Evolutionary conservation across 23 tunicate species (phyloP).

Genomic region (Ascidia mentula): DNA sequence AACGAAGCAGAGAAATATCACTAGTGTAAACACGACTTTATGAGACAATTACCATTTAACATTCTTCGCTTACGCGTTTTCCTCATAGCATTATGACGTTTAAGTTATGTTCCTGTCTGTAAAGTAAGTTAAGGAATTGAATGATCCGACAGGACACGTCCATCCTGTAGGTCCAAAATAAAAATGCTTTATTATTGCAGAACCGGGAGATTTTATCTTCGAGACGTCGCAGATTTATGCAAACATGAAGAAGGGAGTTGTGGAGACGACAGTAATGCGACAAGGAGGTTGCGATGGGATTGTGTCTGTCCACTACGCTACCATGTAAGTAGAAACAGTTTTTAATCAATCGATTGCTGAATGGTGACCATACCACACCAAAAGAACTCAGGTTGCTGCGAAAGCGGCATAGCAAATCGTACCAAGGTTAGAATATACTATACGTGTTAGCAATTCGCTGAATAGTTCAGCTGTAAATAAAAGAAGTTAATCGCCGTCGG

Average conservation of each 20-base stretch:
- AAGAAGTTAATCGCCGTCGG: too few relatives aligned
- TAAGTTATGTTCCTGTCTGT: too few relatives aligned
- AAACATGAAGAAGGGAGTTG: conserved; percentile 46
- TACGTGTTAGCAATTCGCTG: too few relatives aligned
- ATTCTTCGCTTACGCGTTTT: too few relatives aligned
- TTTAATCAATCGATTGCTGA: not conserved
- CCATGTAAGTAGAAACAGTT: conserved; percentile 36
- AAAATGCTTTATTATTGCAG: conserved; percentile 18
- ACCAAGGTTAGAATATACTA: not conserved
- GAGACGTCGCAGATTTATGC: conserved; percentile 63
- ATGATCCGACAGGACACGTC: not conserved
- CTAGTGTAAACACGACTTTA: too few relatives aligned
- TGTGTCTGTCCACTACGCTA: conserved; percentile 52
- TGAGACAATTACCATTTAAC: too few relatives aligned
- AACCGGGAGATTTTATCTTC: conserved; percentile 66
- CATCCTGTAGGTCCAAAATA: not conserved
- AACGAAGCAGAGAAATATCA: too few relatives aligned
- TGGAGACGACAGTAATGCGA: conserved; percentile 43
- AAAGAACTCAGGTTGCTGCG: not conserved
- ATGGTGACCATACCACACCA: not conserved
- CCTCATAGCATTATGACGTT: too few relatives aligned
- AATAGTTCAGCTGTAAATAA: too few relatives aligned
- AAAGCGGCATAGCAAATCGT: not conserved
- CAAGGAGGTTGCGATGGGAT: conserved; percentile 60
- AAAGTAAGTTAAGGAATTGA: too few relatives aligned